A percentile compares a stretch with the other conserved stretches of the same genome.
These are phyloP conservation scores for Tenualosa thibaudeaui DNA, from an alignment of 2,797 vertebrate species.

Conservation along the genomic window DNA sequence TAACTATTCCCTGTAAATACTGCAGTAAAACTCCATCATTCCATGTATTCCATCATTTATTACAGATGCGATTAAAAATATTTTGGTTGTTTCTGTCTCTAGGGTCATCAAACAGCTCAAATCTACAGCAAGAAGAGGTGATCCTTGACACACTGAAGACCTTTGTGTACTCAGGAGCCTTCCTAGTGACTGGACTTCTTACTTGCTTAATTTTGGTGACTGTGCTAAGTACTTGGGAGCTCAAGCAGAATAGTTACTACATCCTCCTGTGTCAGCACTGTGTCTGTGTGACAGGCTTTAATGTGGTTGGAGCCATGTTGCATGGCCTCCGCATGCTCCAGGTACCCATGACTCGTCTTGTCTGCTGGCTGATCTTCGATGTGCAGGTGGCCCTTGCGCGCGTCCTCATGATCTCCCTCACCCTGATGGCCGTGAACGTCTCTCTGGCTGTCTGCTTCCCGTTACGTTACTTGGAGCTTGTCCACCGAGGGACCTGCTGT, in stretches of 20 bases:
- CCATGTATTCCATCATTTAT: no score
- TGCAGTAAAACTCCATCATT: no score
- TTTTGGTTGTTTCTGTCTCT: no score
- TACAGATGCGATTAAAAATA: no score
- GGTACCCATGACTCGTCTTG: conserved; percentile 44
- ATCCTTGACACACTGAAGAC: conserved; percentile 55
- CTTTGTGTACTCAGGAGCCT: conserved; percentile 57
- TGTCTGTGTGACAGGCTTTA: conserved; percentile 60
- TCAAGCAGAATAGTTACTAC: conserved; percentile 54
- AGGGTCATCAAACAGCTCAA: conserved; percentile 27
- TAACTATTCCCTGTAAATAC: no score
- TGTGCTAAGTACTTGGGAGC: conserved; percentile 49
- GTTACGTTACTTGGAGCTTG: conserved; percentile 44
- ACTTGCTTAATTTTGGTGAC: conserved; percentile 52
- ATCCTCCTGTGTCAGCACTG: conserved; percentile 64
- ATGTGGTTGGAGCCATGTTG: conserved; percentile 54
- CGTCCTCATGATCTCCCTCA: conserved; percentile 63
- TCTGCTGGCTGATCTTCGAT: conserved; percentile 64
- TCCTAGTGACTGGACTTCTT: conserved; percentile 54
- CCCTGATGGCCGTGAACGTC: conserved; percentile 62
- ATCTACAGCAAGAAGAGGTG: conserved; percentile 29
- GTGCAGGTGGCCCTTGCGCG: conserved; percentile 60
- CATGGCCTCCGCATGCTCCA: conserved; percentile 48
- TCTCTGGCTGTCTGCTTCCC: conserved; percentile 62
- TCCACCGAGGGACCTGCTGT: conserved; percentile 51